Evolutionary conservation across 2,888 invertebrate species (phyloP).

Genomic region (Tenthredo livida): DNA sequence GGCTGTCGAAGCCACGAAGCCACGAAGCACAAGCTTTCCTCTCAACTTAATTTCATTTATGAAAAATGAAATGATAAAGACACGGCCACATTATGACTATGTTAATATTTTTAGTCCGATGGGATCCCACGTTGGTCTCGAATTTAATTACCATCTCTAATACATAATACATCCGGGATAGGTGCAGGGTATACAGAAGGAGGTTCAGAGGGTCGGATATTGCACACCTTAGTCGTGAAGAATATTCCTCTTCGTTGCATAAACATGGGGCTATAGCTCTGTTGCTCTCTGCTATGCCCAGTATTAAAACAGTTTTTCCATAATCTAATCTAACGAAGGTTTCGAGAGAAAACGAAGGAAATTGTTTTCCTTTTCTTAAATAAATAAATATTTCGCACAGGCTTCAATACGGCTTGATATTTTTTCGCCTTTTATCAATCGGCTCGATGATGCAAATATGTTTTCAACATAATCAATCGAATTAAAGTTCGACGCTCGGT

Average conservation of each 20-base stretch:
- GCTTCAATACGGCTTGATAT: neutral
- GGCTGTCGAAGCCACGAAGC: neutral
- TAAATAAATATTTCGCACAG: no score
- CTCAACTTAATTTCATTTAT: neutral
- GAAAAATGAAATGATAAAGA: neutral
- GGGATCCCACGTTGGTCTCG: neutral
- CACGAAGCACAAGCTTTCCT: neutral
- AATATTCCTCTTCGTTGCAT: slow-evolving; percentile 38
- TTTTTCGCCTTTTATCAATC: neutral
- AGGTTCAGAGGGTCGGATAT: slow-evolving; percentile 2
- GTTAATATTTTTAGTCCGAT: neutral
- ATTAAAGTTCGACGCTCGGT: neutral
- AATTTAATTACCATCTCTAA: slow-evolving; percentile 57
- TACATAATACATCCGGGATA: slow-evolving; percentile 45
- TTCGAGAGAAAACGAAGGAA: neutral
- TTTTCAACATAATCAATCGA: neutral
- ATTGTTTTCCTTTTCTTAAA: no score
- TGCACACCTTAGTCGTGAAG: slow-evolving; percentile 5
- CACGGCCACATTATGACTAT: neutral
- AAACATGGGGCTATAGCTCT: slow-evolving; percentile 42
- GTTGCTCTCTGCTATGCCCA: neutral
- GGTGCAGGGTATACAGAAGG: neutral
- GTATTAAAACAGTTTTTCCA: slow-evolving; percentile 47
- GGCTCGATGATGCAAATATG: neutral
- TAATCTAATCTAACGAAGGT: slow-evolving; percentile 36